Conservation (phyloP, 1,140 invertebrate genomes). For the Drosophila nikananu region DNA sequence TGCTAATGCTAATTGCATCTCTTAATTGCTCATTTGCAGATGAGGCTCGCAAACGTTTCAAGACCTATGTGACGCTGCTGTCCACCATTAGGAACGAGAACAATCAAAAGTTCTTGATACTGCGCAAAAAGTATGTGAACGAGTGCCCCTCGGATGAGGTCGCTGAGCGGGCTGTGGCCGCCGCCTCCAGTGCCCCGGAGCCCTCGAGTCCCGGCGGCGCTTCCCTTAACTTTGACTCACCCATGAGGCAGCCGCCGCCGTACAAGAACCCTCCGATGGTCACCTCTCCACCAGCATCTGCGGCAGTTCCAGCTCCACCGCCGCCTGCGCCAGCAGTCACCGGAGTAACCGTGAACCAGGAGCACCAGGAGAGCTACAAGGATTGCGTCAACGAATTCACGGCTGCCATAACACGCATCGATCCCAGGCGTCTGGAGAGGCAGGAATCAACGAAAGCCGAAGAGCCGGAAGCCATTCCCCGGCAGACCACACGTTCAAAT, state of each 20-base stretch:
- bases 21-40: constrained; percentile 39
- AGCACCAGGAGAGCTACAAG: constrained; percentile 69
- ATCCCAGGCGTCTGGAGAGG: constrained; percentile 50
- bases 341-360: constrained; percentile 40
- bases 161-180: constrained; percentile 80
- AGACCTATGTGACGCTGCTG: constrained; percentile 95
- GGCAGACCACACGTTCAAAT: constrained; percentile 53
- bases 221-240: constrained; percentile 68
- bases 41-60: constrained; percentile 93
- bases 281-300: constrained; percentile 14
- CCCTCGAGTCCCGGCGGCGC: constrained; percentile 67
- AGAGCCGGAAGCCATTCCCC: constrained; percentile 3
- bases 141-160: constrained; percentile 85
- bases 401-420: constrained; percentile 61
- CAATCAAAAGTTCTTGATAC: constrained; percentile 93
- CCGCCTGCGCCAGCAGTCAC: constrained; percentile 8
- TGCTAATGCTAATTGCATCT: constrained; percentile 7
- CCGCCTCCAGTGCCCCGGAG: constrained; percentile 65
- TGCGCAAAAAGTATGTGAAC: constrained; percentile 91
- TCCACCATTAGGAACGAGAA: constrained; percentile 93
- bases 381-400: constrained; percentile 80
- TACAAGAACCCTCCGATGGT: constrained; percentile 89
- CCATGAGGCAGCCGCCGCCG: constrained; percentile 86
- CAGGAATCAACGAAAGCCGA: constrained; percentile 20
- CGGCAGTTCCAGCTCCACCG: constrained; percentile 3